A percentile compares a stretch with the other conserved stretches of the same genome.
Evolutionary conservation across 2,797 vertebrate genomes (phyloP).

Genomic region (Decapterus maruadsi): DNA sequence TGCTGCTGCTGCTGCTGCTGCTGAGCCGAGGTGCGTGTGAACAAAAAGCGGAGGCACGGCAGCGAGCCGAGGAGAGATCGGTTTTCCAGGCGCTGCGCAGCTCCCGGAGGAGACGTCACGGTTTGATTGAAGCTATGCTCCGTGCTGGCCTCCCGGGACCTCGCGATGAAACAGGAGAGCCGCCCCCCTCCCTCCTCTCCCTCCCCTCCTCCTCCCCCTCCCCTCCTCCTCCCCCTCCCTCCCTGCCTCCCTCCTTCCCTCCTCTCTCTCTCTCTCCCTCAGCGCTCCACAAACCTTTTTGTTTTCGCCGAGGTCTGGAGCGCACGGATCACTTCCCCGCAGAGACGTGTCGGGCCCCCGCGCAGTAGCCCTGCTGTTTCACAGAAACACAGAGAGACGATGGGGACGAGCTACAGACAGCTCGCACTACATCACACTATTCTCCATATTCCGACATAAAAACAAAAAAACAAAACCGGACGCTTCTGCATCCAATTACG

Average conservation of each 20-base stretch:
- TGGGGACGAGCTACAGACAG: slow-evolving; percentile 13
- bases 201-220: slow-evolving; percentile 21
- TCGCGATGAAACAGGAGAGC: slow-evolving; percentile 85
- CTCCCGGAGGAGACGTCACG: slow-evolving; percentile 88
- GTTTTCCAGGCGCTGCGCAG: slow-evolving; percentile 84
- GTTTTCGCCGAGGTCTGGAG: slow-evolving; percentile 81
- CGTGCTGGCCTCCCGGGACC: slow-evolving; percentile 84
- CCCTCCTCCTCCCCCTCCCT: slow-evolving; percentile 32
- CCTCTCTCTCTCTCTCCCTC: slow-evolving; percentile 45
- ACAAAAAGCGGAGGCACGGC: slow-evolving; percentile 81
- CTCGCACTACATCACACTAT: slow-evolving; percentile 9
- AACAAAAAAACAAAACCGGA: background rate
- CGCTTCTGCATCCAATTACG: slow-evolving; percentile 10
- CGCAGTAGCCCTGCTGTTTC: slow-evolving; percentile 20
- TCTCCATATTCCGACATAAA: slow-evolving; percentile 17
- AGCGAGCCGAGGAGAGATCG: slow-evolving; percentile 80
- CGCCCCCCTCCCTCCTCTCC: slow-evolving; percentile 24
- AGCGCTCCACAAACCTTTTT: slow-evolving; percentile 83
- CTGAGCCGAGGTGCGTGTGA: slow-evolving; percentile 77
- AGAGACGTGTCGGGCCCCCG: slow-evolving; percentile 64
- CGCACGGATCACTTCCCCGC: slow-evolving; percentile 81
- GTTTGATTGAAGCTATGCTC: slow-evolving; percentile 88
- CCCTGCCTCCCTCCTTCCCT: background rate
- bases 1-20: background rate
- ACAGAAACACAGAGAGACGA: slow-evolving; percentile 28